A percentile compares a stretch with the other conserved stretches of the same genome.
Conservation (phyloP, 2,113 vertebrate species). For the Upupa epops region DNA sequence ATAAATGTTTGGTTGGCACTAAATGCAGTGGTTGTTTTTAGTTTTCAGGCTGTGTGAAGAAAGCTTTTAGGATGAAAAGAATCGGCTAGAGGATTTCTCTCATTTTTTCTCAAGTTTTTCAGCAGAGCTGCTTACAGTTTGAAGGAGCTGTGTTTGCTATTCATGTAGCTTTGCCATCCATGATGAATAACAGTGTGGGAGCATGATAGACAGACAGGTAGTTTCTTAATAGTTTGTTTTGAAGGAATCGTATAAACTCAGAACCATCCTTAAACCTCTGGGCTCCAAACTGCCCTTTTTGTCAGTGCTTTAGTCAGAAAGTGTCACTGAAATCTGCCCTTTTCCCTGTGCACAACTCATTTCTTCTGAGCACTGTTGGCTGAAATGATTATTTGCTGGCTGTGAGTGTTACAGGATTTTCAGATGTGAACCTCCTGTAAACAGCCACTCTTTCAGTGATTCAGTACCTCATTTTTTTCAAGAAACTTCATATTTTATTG, state of each 20-base stretch:
- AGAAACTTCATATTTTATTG: not conserved
- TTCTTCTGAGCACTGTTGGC: not conserved
- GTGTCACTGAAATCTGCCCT: not conserved
- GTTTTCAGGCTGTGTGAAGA: not conserved
- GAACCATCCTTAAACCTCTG: not conserved
- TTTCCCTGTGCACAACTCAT: not conserved
- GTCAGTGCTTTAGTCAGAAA: not conserved
- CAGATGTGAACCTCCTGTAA: not conserved
- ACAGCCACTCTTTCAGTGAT: not conserved
- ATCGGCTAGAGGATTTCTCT: not conserved
- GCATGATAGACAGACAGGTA: not conserved
- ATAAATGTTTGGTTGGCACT: not conserved
- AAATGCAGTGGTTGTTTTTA: not conserved
- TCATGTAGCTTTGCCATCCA: not conserved
- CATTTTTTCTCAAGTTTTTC: not conserved
- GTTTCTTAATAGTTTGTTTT: not conserved
- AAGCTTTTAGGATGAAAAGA: not conserved
- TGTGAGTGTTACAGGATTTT: not conserved
- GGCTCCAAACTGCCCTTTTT: not conserved
- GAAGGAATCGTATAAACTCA: not conserved
- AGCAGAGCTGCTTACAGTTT: not conserved
- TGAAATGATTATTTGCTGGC: not conserved
- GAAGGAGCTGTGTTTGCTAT: not conserved
- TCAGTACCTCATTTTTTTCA: not conserved
- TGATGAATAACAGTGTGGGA: not conserved